Base-by-base conservation (phyloP, 2,113 vertebrate genomes). In the Barbus barbus region DNA sequence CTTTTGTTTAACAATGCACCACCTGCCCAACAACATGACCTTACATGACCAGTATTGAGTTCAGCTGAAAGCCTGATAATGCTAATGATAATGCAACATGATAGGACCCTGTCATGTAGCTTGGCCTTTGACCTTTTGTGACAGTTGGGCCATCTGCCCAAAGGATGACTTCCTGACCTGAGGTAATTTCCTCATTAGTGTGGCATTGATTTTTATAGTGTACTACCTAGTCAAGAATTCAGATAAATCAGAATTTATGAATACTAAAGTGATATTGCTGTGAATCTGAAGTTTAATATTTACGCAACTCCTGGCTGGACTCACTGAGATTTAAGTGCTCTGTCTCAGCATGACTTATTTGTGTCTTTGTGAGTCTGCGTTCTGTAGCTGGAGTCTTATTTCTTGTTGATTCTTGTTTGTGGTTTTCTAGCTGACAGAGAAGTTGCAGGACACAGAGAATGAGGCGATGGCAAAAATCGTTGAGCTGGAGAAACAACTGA, bases 391-490 rank as follows among this genome's bases (percentile, higher is more conserved):
- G n/a, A n/a, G n/a, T 38, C 12, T 33, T 58, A 56, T 82, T n/a
- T 82, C 28, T 72, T 22, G 44, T 67, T 14, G 4, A 83, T 60
- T 74, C 41, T 56, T 56, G 33, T 65, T 51, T n/a, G 20, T 84
- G 61, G 69, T 13, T 83, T 58, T 16, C 28, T 51, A 95, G 97
- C 94, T 98, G 86, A 96, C 96, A 0, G 98, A 99, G 93, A 98
- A 97, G 92, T 95, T 99, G 87, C 95, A 97, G 92, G 98, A 99
- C 91, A 93, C 95, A 85, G 98, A 99, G 93, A 98, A 99, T 0
- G 97, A 98, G 90, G 97, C 97, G 80, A 97, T 99, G 95, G 96
- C 96, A 91, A 95, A 97, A 84, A 97, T 99, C 73, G 97, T 97
- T 0, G 98, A 98, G 87, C 93, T 99, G 91, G 97, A 99, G 92